Percentiles rank a stretch among this genome's conserved stretches.
Evolutionary conservation across 30 jellyfish, hydroid and myxozoan genomes (phyloP).

Genomic region (Nemopilema nomurai): DNA sequence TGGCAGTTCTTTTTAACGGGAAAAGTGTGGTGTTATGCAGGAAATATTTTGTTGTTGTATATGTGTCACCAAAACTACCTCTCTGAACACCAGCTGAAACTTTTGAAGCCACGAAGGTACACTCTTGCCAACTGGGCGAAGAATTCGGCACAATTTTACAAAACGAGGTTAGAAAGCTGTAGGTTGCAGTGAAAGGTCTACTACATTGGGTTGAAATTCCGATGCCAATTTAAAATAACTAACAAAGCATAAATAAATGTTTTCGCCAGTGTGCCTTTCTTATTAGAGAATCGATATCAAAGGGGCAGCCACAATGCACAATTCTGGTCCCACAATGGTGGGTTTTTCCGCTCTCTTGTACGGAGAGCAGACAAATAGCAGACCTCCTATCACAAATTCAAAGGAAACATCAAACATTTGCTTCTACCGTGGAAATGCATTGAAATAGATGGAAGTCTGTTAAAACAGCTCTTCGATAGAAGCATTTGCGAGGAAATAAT

Average conservation of each 20-base stretch:
- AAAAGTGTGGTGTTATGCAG: too few relatives aligned
- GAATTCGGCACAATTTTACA: too few relatives aligned
- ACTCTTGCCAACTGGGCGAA: too few relatives aligned
- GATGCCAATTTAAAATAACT: too few relatives aligned
- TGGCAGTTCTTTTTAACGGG: too few relatives aligned
- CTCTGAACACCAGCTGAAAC: too few relatives aligned
- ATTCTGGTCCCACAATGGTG: not conserved
- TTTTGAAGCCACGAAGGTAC: too few relatives aligned
- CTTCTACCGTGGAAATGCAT: not conserved
- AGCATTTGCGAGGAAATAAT: not conserved
- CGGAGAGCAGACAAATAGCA: not conserved
- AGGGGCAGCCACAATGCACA: not conserved
- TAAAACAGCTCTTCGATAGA: not conserved
- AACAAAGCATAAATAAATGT: not conserved
- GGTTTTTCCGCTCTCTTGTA: not conserved
- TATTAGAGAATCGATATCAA: not conserved
- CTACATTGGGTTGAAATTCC: not conserved
- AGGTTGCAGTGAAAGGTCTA: not conserved
- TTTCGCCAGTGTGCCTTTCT: not conserved
- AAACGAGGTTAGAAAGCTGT: too few relatives aligned
- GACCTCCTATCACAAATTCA: constrained; percentile 1
- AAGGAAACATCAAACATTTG: constrained; percentile 7
- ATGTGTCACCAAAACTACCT: too few relatives aligned
- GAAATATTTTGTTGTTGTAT: too few relatives aligned
- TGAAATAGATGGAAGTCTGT: not conserved